phyloP scores from a whole-genome alignment of 64 coral and sea anemone species.

The Anthopleura sola region DNA sequence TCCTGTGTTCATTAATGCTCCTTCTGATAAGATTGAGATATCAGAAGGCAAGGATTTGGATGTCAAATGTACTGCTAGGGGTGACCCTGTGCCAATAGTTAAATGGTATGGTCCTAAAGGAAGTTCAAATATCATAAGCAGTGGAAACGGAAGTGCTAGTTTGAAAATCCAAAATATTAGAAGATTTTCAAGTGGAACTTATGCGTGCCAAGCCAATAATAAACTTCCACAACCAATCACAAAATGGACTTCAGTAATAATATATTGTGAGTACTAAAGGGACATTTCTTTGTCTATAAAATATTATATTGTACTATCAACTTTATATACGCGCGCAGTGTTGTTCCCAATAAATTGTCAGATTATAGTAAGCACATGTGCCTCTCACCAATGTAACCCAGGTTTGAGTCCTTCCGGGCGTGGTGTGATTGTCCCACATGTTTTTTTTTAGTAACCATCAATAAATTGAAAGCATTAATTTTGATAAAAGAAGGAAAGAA shows the following conservation, averaged over 20 bases:
- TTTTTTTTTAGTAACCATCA: too few species aligned
- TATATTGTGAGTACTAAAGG: background rate
- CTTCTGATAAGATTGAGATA: background rate
- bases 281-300: too few species aligned
- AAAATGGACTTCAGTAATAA: background rate
- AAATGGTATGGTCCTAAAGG: background rate
- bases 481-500: too few species aligned
- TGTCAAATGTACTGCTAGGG: background rate
- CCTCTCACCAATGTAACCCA: too few species aligned
- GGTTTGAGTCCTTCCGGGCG: too few species aligned
- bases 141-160: background rate
- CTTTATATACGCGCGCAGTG: too few species aligned
- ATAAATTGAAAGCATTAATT: too few species aligned
- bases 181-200: background rate
- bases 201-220: background rate
- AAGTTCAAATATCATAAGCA: background rate
- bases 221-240: background rate
- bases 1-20: background rate
- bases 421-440: too few species aligned
- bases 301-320: background rate
- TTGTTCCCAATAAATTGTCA: too few species aligned
- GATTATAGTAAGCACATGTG: too few species aligned
- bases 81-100: background rate
- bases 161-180: background rate
- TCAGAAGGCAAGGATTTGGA: background rate